Conservation (phyloP, 2,888 invertebrate species). For the Phyto melanocephala region DNA sequence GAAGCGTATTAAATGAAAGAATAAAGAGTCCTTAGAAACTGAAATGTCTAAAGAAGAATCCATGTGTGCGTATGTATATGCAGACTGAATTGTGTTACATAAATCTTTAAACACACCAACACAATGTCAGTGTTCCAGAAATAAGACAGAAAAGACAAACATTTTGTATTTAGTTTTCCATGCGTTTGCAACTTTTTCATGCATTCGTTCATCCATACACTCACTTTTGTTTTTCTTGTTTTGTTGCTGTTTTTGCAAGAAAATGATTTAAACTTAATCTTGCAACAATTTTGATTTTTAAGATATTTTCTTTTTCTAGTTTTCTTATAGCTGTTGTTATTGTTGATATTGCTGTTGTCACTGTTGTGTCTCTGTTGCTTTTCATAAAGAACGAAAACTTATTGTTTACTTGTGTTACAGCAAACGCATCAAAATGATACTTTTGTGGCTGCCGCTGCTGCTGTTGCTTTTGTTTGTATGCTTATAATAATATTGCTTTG, state of each 20-base stretch:
- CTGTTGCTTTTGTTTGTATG: conserved; percentile 11
- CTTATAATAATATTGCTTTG: conserved; percentile 10
- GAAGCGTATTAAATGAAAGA: background rate
- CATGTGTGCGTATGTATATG: background rate
- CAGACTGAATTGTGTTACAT: conserved; percentile 11
- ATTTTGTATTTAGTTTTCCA: conserved; percentile 1
- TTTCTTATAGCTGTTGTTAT: background rate
- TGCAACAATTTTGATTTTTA: conserved; percentile 44
- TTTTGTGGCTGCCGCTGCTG: conserved; percentile 19
- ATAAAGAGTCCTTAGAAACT: conserved; percentile 15
- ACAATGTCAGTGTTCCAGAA: background rate
- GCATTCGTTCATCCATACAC: conserved; percentile 26
- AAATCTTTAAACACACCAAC: conserved; percentile 44
- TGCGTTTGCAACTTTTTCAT: conserved; percentile 31
- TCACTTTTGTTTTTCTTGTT: conserved; percentile 48
- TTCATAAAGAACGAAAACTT: conserved; percentile 11
- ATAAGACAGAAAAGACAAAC: background rate
- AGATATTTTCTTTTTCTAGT: background rate
- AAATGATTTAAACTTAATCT: conserved; percentile 55
- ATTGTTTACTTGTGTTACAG: conserved; percentile 57
- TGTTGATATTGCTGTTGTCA: conserved; percentile 17
- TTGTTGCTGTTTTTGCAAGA: conserved; percentile 3
- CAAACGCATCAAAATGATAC: conserved; percentile 64
- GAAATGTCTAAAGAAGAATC: conserved; percentile 7
- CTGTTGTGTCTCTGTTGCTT: background rate